phyloP scores from a whole-genome alignment of 2,888 invertebrate species.

The Tetragonula carbonaria region DNA sequence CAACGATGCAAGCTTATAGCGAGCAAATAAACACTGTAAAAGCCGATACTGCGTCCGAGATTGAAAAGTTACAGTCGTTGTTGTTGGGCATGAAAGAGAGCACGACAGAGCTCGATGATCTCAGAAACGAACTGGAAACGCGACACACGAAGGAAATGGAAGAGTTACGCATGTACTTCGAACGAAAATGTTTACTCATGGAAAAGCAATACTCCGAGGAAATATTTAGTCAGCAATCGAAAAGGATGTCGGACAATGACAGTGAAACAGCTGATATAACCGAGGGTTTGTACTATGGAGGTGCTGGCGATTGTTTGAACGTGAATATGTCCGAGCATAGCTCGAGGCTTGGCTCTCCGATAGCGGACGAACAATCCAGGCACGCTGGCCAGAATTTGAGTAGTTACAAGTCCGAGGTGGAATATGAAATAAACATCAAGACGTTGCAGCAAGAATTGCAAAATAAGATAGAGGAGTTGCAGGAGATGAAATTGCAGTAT shows the following conservation, averaged over 20 bases:
- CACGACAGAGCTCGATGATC: conserved; percentile 85
- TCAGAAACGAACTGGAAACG: conserved; percentile 86
- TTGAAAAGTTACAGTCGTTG: conserved; percentile 85
- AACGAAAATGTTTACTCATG: conserved; percentile 91
- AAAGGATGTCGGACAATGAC: conserved; percentile 85
- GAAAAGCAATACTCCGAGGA: conserved; percentile 92
- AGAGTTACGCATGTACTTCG: conserved; percentile 91
- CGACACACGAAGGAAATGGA: conserved; percentile 92
- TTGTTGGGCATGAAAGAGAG: conserved; percentile 86
- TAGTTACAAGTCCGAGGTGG: conserved; percentile 38
- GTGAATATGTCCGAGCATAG: conserved; percentile 60
- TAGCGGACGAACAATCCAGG: conserved; percentile 43
- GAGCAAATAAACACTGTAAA: conserved; percentile 74
- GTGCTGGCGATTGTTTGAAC: conserved; percentile 73
- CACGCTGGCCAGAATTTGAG: conserved; percentile 12
- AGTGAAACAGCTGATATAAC: conserved; percentile 83
- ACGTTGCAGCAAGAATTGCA: conserved; percentile 59
- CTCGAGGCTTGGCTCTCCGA: conserved; percentile 61
- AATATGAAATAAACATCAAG: conserved; percentile 45
- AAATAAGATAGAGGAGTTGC: conserved; percentile 50
- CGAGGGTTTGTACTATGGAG: conserved; percentile 82
- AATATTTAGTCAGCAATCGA: conserved; percentile 88
- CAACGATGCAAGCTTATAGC: conserved; percentile 63
- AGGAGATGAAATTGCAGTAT: conserved; percentile 60
- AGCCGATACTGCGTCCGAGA: conserved; percentile 79